These are phyloP conservation scores for Tachina lurida DNA, from an alignment of 2,888 invertebrate species.

Conservation along the genomic window DNA sequence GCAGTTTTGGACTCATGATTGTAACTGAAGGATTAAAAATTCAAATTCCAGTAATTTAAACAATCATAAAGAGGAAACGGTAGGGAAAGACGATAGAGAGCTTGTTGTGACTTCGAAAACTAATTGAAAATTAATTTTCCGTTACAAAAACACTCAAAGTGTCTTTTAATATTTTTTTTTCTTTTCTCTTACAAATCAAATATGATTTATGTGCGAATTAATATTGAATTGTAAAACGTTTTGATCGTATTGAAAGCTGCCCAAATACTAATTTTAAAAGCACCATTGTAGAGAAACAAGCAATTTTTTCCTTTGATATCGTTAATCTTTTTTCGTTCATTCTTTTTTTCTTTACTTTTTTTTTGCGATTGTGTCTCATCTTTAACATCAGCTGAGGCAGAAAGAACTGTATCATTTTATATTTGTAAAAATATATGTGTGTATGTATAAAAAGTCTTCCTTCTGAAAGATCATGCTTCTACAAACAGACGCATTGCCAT, in stretches of 20 bases:
- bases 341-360: slow-evolving; percentile 58
- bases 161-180: slow-evolving; percentile 25
- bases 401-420: slow-evolving; percentile 49
- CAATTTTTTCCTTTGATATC: slow-evolving; percentile 64
- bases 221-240: slow-evolving; percentile 75
- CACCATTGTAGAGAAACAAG: slow-evolving; percentile 74
- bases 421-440: slow-evolving; percentile 23
- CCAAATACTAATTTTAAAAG: slow-evolving; percentile 83
- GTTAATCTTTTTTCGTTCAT: slow-evolving; percentile 61
- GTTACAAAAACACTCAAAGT: slow-evolving; percentile 65
- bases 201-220: slow-evolving; percentile 56
- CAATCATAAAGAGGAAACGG: slow-evolving; percentile 38
- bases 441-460: slow-evolving; percentile 61
- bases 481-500: slow-evolving; percentile 20
- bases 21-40: not conserved
- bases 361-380: slow-evolving; percentile 72
- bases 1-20: slow-evolving; percentile 85
- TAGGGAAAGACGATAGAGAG: slow-evolving; percentile 16
- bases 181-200: slow-evolving; percentile 51
- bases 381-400: slow-evolving; percentile 68
- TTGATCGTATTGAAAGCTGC: slow-evolving; percentile 83
- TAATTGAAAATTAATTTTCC: slow-evolving; percentile 67
- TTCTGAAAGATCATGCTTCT: slow-evolving; percentile 51
- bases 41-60: slow-evolving; percentile 25
- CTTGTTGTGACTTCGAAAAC: slow-evolving; percentile 68